These are phyloP conservation scores for Gandaritis pyraliata DNA, from an alignment of 2,888 invertebrate species.

Conservation along the genomic window DNA sequence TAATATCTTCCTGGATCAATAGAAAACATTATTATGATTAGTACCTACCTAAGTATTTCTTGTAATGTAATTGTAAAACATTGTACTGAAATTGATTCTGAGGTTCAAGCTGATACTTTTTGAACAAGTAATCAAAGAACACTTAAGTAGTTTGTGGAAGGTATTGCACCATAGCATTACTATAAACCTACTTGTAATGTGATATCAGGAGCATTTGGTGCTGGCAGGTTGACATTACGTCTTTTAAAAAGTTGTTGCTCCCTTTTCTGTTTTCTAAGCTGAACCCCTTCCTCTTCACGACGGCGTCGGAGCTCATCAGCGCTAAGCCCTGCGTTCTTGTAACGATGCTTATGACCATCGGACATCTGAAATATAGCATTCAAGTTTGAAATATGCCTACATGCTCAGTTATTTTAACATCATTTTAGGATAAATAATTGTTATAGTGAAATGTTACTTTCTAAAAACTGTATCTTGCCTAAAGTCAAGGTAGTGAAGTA, in stretches of 20 bases:
- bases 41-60: no score
- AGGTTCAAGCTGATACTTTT: no score
- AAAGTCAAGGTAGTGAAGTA: no score
- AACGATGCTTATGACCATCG: conserved; percentile 94
- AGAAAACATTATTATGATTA: conserved; percentile 8
- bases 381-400: no score
- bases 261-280: conserved; percentile 96
- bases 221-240: conserved; percentile 89
- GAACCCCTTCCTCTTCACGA: conserved; percentile 98
- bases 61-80: no score
- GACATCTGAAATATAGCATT: conserved; percentile 85
- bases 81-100: no score
- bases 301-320: conserved; percentile 95
- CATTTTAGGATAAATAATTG: no score
- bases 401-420: no score
- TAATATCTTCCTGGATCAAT: conserved; percentile 76
- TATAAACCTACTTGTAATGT: conserved; percentile 60
- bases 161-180: no score
- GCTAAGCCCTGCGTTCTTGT: conserved; percentile 97
- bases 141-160: conserved; percentile 20
- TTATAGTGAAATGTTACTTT: not conserved
- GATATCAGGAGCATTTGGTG: conserved; percentile 69
- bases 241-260: conserved; percentile 97
- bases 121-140: not conserved
- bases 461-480: no score